Evolutionary conservation across 2,888 invertebrate species (phyloP), one percentile per base, ranked within the genome.

Genomic region (Netelia inedita): DNA sequence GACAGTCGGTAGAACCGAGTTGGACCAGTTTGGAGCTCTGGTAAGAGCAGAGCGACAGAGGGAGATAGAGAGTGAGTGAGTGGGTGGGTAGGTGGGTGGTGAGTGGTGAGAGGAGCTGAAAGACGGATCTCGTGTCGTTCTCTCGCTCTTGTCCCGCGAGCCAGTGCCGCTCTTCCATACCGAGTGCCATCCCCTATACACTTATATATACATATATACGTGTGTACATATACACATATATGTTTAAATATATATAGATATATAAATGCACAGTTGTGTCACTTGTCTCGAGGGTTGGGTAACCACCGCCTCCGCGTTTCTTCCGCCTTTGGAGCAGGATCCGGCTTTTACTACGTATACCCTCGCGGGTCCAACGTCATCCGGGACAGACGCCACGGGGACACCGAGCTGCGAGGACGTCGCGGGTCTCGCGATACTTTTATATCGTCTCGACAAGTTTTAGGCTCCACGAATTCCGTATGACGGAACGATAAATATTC

Each of bases 61-160:
- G 21, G 71, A 55, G 28, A 11, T 11, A 59, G 94, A 72, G 69
- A 80, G 16, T 68, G 41, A 57, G 76, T 9, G 57, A 72, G 23
- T 41, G 3, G 23, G 50, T 21, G 57, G 16, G 14, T 50, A 53
- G 66, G 23, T 1, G 43, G 55, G 94, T 83, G 93, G 92, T 89
- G 92, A 94, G 85, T 93, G 93, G 91, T 93, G 93, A 90, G 90
- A 91, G 89, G 92, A 92, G 88, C 91, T 88, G 85, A 90, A 94
- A 94, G 94, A 94, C 75, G 72, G 43, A 46, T 71, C 35, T 66
- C 16, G 16, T 43, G 76, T 28, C 61, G 28, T 68, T 76, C 75
- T 75, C 50, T 73, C 14, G 41, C 35, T 69, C 68, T 53, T 73
- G 59, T 23, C 19, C 46, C 46, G 10, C 57, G 16, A 57, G 57